Percentiles rank a stretch among this genome's conserved stretches.
Evolutionary conservation across 1,140 invertebrate species (phyloP).

Genomic region (Diachasmimorpha longicaudata): DNA sequence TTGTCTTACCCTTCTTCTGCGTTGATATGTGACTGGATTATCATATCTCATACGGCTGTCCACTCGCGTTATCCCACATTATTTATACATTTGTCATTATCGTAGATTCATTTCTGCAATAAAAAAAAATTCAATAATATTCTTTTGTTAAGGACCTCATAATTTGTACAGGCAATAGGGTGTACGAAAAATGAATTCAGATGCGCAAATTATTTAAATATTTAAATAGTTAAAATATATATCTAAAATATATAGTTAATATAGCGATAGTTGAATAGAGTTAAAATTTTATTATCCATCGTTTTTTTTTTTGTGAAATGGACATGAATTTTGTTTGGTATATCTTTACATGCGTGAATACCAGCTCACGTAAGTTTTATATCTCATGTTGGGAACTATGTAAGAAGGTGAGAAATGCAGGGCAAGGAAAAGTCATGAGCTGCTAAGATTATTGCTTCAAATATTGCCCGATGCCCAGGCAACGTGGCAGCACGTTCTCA

Average conservation of each 20-base stretch:
- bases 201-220: too few species aligned
- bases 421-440: slow-evolving; percentile 20
- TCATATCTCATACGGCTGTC: too few species aligned
- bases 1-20: too few species aligned
- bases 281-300: slow-evolving; percentile 23
- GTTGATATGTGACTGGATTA: too few species aligned
- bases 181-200: slow-evolving; percentile 36
- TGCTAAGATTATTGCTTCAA: slow-evolving; percentile 54
- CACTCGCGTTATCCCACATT: too few species aligned
- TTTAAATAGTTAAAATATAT: too few species aligned
- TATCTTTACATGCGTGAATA: background rate
- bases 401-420: slow-evolving; percentile 28
- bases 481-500: slow-evolving; percentile 44
- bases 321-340: slow-evolving; percentile 3
- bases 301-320: background rate
- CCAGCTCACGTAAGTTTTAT: slow-evolving; percentile 4
- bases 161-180: too few species aligned
- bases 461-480: slow-evolving; percentile 55
- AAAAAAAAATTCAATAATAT: background rate
- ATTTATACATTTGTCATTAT: too few species aligned
- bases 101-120: too few species aligned
- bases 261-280: too few species aligned
- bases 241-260: too few species aligned
- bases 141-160: background rate
- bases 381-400: background rate